Percentiles rank a stretch among this genome's conserved stretches.
Conservation (phyloP, 2,113 vertebrate species). For the Lophius piscatorius region DNA sequence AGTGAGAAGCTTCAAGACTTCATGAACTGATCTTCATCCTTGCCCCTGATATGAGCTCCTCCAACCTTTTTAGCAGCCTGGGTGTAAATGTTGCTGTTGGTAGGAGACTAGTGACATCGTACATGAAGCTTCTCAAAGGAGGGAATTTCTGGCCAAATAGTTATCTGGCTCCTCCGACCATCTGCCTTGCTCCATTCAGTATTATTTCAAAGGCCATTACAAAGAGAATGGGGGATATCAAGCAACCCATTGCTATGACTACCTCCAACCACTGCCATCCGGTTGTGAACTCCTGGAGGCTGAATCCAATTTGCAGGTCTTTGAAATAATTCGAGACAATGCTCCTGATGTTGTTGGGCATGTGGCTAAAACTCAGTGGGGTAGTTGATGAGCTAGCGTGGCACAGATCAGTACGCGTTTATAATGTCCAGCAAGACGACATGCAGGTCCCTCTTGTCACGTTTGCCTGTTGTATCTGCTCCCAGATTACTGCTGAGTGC, state of each 20-base stretch:
- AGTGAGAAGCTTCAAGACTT: conserved; percentile 19
- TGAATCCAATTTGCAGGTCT: neutral
- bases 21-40: conserved; percentile 3
- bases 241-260: neutral
- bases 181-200: neutral
- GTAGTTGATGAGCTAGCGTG: too few relatives aligned
- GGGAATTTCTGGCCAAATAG: neutral
- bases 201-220: neutral
- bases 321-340: neutral
- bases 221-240: neutral
- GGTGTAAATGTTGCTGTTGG: neutral
- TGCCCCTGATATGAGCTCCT: neutral
- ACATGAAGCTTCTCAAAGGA: neutral
- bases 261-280: neutral
- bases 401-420: too few relatives aligned
- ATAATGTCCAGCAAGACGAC: too few relatives aligned
- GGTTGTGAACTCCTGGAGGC: neutral
- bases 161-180: neutral
- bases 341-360: too few relatives aligned
- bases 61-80: neutral
- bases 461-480: too few relatives aligned
- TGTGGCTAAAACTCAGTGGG: too few relatives aligned
- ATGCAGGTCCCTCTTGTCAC: too few relatives aligned
- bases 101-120: neutral
- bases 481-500: too few relatives aligned